Conservation (phyloP, 2,888 invertebrate species). For the Romanomermis culicivorax region DNA sequence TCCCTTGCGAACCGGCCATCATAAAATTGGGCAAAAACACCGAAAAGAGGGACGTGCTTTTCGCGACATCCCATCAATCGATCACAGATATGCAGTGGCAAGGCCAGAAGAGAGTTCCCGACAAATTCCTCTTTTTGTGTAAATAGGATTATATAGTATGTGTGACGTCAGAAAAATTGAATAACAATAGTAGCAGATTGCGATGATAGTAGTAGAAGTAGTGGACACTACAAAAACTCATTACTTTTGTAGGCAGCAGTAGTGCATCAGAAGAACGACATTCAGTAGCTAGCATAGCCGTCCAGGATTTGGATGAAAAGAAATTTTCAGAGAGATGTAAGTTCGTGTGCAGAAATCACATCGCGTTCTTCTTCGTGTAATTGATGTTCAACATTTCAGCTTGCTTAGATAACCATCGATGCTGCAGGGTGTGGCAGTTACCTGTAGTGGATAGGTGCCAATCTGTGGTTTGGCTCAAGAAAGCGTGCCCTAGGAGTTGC, state of each 20-base stretch:
- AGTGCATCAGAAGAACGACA: too few species aligned
- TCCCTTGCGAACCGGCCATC: not conserved
- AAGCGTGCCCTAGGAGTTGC: conserved; percentile 7
- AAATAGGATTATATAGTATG: too few species aligned
- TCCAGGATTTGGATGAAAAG: too few species aligned
- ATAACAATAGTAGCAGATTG: too few species aligned
- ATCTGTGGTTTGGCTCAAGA: conserved; percentile 2
- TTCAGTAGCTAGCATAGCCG: too few species aligned
- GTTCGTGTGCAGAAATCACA: not conserved
- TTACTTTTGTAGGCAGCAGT: too few species aligned
- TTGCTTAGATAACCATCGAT: conserved; percentile 1
- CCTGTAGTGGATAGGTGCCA: conserved; percentile 5
- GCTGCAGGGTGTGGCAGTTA: conserved; percentile 5
- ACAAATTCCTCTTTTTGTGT: not conserved
- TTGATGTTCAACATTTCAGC: not conserved
- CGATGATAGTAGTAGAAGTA: too few species aligned
- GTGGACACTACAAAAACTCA: too few species aligned
- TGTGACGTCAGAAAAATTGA: too few species aligned
- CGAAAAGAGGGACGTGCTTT: not conserved
- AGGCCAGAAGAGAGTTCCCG: not conserved
- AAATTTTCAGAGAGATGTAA: too few species aligned
- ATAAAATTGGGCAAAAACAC: not conserved
- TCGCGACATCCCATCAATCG: not conserved
- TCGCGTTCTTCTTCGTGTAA: not conserved
- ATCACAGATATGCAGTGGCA: not conserved